Percentiles rank a stretch among this genome's conserved stretches.
These are phyloP conservation scores for Enteromius viviparus DNA, from an alignment of 2,797 vertebrate species.

Conservation along the genomic window DNA sequence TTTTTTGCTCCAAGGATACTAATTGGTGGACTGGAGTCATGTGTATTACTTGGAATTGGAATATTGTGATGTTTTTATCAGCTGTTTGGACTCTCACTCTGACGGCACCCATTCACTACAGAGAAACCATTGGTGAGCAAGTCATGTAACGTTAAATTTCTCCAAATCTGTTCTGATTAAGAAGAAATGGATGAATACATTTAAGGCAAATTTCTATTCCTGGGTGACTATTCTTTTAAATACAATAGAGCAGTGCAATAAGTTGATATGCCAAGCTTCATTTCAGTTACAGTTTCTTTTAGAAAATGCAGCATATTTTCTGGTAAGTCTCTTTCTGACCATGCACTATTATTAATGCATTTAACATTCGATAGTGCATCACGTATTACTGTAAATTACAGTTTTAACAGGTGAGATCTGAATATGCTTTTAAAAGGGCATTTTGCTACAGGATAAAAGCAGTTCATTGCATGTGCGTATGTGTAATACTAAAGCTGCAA, in stretches of 20 bases:
- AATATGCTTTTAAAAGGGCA: not conserved
- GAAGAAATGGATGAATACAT: not conserved
- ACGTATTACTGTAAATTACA: conserved; percentile 20
- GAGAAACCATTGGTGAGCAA: not conserved
- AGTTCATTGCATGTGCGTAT: conserved; percentile 1
- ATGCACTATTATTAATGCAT: conserved; percentile 13
- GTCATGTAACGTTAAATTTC: not conserved
- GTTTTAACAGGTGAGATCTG: conserved; percentile 19
- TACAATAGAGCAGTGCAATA: conserved; percentile 48
- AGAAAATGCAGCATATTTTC: conserved; percentile 35
- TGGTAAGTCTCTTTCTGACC: not conserved
- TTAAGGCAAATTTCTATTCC: not conserved
- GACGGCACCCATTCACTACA: not conserved
- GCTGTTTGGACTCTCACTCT: not conserved
- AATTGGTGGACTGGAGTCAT: not conserved
- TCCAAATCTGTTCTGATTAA: not conserved
- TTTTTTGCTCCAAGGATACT: not conserved
- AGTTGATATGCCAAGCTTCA: conserved; percentile 33
- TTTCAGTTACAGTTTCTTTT: conserved; percentile 21
- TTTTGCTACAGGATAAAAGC: conserved; percentile 16
- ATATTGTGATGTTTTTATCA: not conserved
- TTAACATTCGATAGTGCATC: conserved; percentile 20
- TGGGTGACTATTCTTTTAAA: conserved; percentile 15
- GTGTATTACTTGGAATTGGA: not conserved
- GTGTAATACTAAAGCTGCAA: conserved; percentile 48